Base-by-base conservation (phyloP, 2,797 vertebrate genomes). In the Hafferia zeledoni region DNA sequence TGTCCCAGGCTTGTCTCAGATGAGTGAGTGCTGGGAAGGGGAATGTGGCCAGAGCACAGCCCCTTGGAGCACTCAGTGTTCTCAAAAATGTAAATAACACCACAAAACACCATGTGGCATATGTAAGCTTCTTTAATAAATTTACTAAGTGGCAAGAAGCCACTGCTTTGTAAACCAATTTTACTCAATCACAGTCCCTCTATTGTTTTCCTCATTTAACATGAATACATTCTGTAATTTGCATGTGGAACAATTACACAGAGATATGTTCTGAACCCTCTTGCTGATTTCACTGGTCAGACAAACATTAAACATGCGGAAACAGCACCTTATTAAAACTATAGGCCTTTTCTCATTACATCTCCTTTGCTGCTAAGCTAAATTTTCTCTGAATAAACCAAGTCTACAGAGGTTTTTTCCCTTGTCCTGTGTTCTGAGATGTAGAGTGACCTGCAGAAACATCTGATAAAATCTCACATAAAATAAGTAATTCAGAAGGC, bases 151-250 rank as follows among this genome's bases (percentile, higher is more conserved):
- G 95, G 96, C 91, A 87, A 80, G 57, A 94, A 96, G 91, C 95
- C 95, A 97, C 93, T 70, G 79, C 91, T 96, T 94, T 97, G 95
- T 97, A 97, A 97, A 96, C 95, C 3, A 70, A 94, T 94, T 97
- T 97, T 90, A 95, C 93, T 96, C 81, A 97, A 96, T 91, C 78
- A 95, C 91, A 94, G 92, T 94, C 67, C 64, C 71, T 85, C 87
- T 75, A 37, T 47, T 87, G 86, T 95, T 81, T 89, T 67, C 59
- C 89, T 92, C 57, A 92, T 95, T 94, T 79, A 93, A 93, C 70
- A 89, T 85, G 78, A 92, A 95, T 95, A 91, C 64, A 94, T 95
- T 95, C 94, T 83, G 90, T 74, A 85, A 95, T 91, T 64, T 90
- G 89, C 67, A 93, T 41, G 67, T 85, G 94, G 84, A 95, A 95